Evolutionary conservation across 1,140 invertebrate species (phyloP), one percentile per base, ranked within the genome.

Genomic region (Patella vulgata): DNA sequence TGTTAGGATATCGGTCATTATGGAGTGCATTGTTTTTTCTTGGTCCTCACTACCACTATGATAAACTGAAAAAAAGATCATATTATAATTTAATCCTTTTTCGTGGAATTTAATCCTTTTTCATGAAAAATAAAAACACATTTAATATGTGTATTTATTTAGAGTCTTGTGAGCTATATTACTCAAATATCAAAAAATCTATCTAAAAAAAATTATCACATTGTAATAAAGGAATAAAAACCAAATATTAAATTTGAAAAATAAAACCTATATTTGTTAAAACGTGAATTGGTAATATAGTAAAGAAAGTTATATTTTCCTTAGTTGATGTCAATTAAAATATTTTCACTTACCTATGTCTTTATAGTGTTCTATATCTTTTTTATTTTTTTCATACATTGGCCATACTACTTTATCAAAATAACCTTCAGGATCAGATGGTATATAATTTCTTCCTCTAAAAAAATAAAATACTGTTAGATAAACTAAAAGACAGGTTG

Each of bases 361-460:
- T 27, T 39, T 43, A 40, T 73, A 62, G 23, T 64, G 59, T 21
- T 56, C 54, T 3, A 77, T 50, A n/a, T 56, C 67, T 51, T 67
- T 43, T 25, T 43, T 59, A 48, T 80, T 74, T 44, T 66, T 58
- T 8, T 75, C 39, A 63, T 83, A 80, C 75, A 79, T 76, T 25
- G 83, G 83, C 83, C 83, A 84, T n/a, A 81, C 74, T 55, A 77
- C 70, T 14, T 74, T 63, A 28, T 83, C 83, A 73, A 82, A 83
- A 61, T 83, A 84, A 19, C 79, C 77, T 19, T 74, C 71, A 25
- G 70, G 64, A 71, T 83, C 81, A 23, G 81, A 64, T 6, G 83
- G 83, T 23, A 74, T 59, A 64, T 83, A 84, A 23, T 62, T 19
- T 25, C 82, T 66, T 17, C 54, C 21, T 21, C 76, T 78, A 48